Evolutionary conservation across 2,888 invertebrate species (phyloP).

Genomic region (Bellardia bayeri): DNA sequence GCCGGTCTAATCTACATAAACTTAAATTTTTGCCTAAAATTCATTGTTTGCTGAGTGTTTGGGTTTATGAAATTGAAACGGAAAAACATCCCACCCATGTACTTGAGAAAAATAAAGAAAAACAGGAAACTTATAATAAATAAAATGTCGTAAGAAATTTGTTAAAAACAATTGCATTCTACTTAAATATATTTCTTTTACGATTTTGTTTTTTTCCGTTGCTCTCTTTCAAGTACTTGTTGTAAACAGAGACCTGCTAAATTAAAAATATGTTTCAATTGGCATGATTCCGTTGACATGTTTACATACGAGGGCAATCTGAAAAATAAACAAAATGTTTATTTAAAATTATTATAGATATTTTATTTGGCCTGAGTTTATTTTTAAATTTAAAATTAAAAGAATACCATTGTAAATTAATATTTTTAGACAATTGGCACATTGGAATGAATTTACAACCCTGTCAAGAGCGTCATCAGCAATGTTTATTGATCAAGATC

Average conservation of each 20-base stretch:
- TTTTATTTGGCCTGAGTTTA: too few species aligned
- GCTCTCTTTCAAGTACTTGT: background rate
- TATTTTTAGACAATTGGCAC: too few species aligned
- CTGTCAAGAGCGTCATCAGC: too few species aligned
- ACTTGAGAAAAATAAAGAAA: conserved; percentile 1
- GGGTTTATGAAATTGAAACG: conserved; percentile 3
- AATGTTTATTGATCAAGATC: too few species aligned
- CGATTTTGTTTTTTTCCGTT: background rate
- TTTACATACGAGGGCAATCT: background rate
- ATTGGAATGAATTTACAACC: too few species aligned
- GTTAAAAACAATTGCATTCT: conserved; percentile 16
- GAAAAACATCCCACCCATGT: conserved; percentile 11
- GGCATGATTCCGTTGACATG: background rate
- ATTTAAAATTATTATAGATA: too few species aligned
- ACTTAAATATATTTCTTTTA: background rate
- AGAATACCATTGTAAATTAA: too few species aligned
- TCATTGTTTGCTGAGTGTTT: background rate
- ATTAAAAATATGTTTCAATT: conserved; percentile 6
- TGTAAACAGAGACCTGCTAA: background rate
- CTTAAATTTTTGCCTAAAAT: background rate
- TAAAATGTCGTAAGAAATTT: conserved; percentile 24
- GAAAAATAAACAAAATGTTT: too few species aligned
- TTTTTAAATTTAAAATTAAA: too few species aligned
- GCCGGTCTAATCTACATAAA: background rate
- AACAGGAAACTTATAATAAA: conserved; percentile 40